Percentiles rank a stretch among this genome's conserved stretches.
phyloP scores from a whole-genome alignment of 2,888 invertebrate species.

The Clostera curtula region DNA sequence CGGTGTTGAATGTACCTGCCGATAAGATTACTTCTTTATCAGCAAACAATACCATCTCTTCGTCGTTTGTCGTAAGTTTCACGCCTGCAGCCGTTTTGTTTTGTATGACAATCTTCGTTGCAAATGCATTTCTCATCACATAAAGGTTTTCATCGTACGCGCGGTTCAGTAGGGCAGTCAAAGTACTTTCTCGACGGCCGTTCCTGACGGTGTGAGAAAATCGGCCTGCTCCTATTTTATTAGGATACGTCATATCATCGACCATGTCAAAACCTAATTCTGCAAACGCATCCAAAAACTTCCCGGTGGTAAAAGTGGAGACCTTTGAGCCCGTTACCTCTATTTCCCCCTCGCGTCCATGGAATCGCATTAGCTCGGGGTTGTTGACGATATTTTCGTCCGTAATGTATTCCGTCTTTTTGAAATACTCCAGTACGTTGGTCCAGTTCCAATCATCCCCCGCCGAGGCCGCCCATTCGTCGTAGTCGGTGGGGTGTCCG shows the following conservation, averaged over 20 bases:
- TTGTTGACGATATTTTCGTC: constrained; percentile 42
- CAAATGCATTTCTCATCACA: constrained; percentile 40
- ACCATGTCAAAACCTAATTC: constrained; percentile 46
- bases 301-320: constrained; percentile 26
- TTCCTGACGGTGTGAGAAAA: constrained; percentile 51
- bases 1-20: constrained; percentile 53
- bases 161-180: constrained; percentile 44
- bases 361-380: constrained; percentile 36
- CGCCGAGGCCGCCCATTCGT: constrained; percentile 43
- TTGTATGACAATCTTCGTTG: constrained; percentile 39
- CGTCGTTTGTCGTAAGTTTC: constrained; percentile 21
- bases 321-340: constrained; percentile 39
- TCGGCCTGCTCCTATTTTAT: constrained; percentile 44
- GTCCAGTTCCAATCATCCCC: constrained; percentile 48
- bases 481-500: constrained; percentile 51
- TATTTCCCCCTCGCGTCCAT: constrained; percentile 45
- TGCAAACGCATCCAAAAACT: constrained; percentile 40
- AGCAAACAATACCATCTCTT: constrained; percentile 31
- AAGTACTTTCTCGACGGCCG: constrained; percentile 43
- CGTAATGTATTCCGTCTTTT: constrained; percentile 50
- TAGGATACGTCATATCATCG: constrained; percentile 53
- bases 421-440: constrained; percentile 47
- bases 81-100: constrained; percentile 39
- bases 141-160: constrained; percentile 30
- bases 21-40: constrained; percentile 47